Evolutionary conservation across 2,888 invertebrate genomes (phyloP).

Genomic region (Abrostola tripartita): DNA sequence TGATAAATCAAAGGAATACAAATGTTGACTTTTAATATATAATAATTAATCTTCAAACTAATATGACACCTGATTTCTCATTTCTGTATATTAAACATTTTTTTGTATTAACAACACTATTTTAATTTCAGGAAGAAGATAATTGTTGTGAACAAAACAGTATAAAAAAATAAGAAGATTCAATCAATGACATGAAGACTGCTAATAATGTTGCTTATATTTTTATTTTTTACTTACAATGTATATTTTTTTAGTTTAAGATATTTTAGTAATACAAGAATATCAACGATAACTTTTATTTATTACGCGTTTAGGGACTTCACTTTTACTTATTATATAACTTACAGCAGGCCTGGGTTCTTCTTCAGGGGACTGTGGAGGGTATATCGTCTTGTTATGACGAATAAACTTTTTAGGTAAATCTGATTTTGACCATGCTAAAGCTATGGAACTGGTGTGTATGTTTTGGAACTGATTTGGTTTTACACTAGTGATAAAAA

Average conservation of each 20-base stretch:
- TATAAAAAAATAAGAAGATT: not conserved
- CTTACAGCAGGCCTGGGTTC: conserved; percentile 95
- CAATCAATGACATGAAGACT: conserved; percentile 1
- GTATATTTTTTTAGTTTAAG: not conserved
- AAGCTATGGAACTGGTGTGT: conserved; percentile 68
- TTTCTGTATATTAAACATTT: not conserved
- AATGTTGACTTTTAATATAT: no score
- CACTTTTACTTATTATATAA: conserved; percentile 41
- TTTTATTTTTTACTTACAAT: not conserved
- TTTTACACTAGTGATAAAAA: conserved; percentile 39
- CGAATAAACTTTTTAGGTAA: conserved; percentile 88
- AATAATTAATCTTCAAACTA: no score
- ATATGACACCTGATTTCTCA: no score
- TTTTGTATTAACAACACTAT: conserved; percentile 3
- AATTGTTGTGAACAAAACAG: conserved; percentile 5
- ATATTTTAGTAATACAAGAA: not conserved
- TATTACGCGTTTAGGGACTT: no score
- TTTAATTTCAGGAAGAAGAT: conserved; percentile 37
- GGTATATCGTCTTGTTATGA: conserved; percentile 93
- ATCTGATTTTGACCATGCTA: conserved; percentile 76
- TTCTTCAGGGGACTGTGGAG: conserved; percentile 92
- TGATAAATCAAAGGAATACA: no score
- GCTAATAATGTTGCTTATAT: not conserved
- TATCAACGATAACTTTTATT: not conserved
- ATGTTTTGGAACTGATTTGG: conserved; percentile 58